Evolutionary conservation across 2,888 invertebrate species (phyloP).

Genomic region (Drosophila yooni): DNA sequence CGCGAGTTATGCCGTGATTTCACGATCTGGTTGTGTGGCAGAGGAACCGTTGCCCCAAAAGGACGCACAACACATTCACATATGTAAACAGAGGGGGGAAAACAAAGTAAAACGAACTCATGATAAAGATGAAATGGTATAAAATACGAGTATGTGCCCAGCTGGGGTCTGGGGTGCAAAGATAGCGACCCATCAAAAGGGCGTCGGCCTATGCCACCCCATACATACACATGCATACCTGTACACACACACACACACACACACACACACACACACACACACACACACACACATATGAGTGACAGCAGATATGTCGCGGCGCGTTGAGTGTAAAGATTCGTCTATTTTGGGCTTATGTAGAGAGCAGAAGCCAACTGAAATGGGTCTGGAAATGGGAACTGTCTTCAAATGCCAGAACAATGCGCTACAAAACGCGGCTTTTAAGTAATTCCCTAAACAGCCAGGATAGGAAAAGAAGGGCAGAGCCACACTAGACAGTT

Average conservation of each 20-base stretch:
- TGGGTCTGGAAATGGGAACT: slow-evolving; percentile 6
- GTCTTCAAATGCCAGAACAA: slow-evolving; percentile 44
- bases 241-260: slow-evolving; percentile 8
- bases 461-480: not conserved
- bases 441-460: not conserved
- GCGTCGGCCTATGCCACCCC: slow-evolving; percentile 50
- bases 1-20: slow-evolving; percentile 68
- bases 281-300: slow-evolving; percentile 37
- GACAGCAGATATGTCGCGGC: slow-evolving; percentile 59
- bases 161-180: slow-evolving; percentile 22
- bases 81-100: not conserved
- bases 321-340: slow-evolving; percentile 52
- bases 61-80: slow-evolving; percentile 31
- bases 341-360: slow-evolving; percentile 42
- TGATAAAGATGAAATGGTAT: slow-evolving; percentile 72
- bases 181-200: slow-evolving; percentile 29
- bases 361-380: not conserved
- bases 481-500: too few relatives aligned
- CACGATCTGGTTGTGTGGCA: slow-evolving; percentile 51
- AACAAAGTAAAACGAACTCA: slow-evolving; percentile 57
- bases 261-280: slow-evolving; percentile 13
- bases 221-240: not conserved
- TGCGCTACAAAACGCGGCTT: slow-evolving; percentile 31
- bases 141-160: slow-evolving; percentile 50
- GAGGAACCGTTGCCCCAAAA: slow-evolving; percentile 45